Conservation (phyloP, 1,140 invertebrate genomes). For the Anastrepha obliqua region DNA sequence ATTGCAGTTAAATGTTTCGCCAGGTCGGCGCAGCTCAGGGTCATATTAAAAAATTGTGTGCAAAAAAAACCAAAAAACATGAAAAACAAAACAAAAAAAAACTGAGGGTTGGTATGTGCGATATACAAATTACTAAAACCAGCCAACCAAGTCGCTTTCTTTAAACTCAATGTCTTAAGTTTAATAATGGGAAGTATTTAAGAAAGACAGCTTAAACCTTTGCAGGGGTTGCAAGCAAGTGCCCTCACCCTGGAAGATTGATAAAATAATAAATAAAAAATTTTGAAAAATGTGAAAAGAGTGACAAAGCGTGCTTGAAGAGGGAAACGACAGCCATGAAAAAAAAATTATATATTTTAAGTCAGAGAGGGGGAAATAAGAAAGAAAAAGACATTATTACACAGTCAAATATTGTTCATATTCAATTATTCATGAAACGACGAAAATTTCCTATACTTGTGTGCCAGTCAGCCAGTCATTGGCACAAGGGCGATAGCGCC, state of each 20-base stretch:
- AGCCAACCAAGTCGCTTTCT: slow-evolving; percentile 14
- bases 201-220: slow-evolving; percentile 15
- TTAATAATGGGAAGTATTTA: slow-evolving; percentile 34
- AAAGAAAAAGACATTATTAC: background rate
- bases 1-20: slow-evolving; percentile 51
- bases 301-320: background rate
- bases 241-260: background rate
- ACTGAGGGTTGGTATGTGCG: background rate
- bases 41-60: slow-evolving; percentile 9
- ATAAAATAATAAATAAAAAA: background rate
- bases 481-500: background rate
- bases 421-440: slow-evolving; percentile 51
- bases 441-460: background rate
- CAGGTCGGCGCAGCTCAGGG: slow-evolving; percentile 8
- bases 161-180: slow-evolving; percentile 16
- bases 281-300: background rate
- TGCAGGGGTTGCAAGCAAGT: slow-evolving; percentile 39
- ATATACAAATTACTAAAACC: background rate
- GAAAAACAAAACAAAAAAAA: slow-evolving; percentile 9
- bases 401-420: slow-evolving; percentile 48
- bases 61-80: background rate
- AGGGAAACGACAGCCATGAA: slow-evolving; percentile 9
- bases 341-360: background rate
- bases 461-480: background rate
- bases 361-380: background rate